phyloP scores from a whole-genome alignment of 2,888 invertebrate genomes.

The Saturnia pavonia region DNA sequence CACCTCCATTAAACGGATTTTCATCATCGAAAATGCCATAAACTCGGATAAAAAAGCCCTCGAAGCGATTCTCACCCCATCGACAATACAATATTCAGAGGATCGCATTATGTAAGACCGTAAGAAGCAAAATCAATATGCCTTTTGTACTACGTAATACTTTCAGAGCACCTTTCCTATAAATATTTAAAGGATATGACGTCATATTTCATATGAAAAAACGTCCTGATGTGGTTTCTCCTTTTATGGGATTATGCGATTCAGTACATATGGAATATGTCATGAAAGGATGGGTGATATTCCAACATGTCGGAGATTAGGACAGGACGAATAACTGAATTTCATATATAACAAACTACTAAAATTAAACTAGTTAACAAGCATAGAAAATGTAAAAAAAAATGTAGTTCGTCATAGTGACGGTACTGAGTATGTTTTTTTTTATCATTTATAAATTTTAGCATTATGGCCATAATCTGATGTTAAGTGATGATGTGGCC shows the following conservation, averaged over 20 bases:
- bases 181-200: conserved; percentile 64
- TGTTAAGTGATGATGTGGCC: too few species aligned
- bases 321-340: not conserved
- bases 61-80: conserved; percentile 28
- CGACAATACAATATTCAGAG: conserved; percentile 67
- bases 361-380: too few species aligned
- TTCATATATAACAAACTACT: not conserved
- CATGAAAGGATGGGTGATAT: conserved; percentile 1
- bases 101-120: conserved; percentile 69
- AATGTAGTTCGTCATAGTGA: too few species aligned
- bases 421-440: too few species aligned
- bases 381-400: too few species aligned
- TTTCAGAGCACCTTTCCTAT: conserved; percentile 60
- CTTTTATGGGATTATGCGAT: conserved; percentile 23
- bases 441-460: too few species aligned
- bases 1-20: conserved; percentile 10
- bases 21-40: conserved; percentile 9
- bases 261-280: conserved; percentile 17
- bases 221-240: conserved; percentile 15
- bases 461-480: too few species aligned
- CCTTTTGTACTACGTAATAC: conserved; percentile 65
- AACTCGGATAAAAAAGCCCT: conserved; percentile 10
- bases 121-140: conserved; percentile 75
- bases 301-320: not conserved
- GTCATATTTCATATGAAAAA: conserved; percentile 21